Conservation (phyloP, 92 coral and sea anemone genomes). For the Zoanthus solanderi region DNA sequence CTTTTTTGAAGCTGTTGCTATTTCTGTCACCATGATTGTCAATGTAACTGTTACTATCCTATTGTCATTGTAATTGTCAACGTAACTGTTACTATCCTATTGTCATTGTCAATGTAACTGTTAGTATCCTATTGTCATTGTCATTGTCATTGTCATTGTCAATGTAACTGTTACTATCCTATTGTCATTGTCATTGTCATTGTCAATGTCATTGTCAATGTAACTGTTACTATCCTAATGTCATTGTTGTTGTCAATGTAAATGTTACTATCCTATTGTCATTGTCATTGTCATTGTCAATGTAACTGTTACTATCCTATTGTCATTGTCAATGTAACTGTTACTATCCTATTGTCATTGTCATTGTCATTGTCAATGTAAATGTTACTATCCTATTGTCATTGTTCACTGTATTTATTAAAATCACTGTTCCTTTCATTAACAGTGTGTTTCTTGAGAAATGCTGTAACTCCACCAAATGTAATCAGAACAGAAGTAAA, state of each 20-base stretch:
- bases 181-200: neutral
- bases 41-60: too few species aligned
- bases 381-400: neutral
- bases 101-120: neutral
- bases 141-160: neutral
- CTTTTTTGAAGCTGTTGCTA: too few species aligned
- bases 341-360: neutral
- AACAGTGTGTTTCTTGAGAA: too few species aligned
- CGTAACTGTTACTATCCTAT: too few species aligned
- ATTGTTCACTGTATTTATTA: too few species aligned
- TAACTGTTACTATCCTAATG: neutral
- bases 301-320: neutral
- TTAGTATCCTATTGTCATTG: neutral
- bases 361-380: neutral
- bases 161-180: neutral
- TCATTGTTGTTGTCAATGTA: neutral
- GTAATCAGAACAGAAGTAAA: too few species aligned
- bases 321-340: neutral
- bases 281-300: too few species aligned
- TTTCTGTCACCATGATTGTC: neutral
- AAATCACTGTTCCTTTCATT: too few species aligned
- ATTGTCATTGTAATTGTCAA: neutral
- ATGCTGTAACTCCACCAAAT: too few species aligned
- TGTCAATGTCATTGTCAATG: neutral
- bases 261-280: neutral